Evolutionary conservation across 2,113 vertebrate genomes (phyloP).

Genomic region (Nanger granti): DNA sequence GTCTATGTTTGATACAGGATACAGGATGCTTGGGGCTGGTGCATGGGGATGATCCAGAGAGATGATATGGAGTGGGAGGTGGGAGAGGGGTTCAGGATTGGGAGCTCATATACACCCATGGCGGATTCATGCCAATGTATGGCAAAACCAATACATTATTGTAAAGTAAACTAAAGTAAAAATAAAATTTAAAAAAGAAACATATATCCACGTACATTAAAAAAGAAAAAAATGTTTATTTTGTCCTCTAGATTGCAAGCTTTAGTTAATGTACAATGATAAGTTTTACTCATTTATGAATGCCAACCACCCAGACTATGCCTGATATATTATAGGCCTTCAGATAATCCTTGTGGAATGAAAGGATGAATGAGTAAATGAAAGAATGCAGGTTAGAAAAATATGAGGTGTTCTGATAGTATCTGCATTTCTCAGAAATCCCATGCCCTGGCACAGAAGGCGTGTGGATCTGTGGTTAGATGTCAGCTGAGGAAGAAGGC

Average conservation of each 20-base stretch:
- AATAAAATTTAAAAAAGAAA: not conserved
- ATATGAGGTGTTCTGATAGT: not conserved
- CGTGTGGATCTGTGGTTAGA: not conserved
- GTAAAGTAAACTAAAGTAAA: not conserved
- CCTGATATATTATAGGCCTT: not conserved
- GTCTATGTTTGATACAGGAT: too few relatives aligned
- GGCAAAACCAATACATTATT: too few relatives aligned
- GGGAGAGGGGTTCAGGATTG: too few relatives aligned
- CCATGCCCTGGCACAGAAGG: not conserved
- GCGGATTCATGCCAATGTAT: too few relatives aligned
- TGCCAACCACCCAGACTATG: not conserved
- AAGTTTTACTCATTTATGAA: not conserved
- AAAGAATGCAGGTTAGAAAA: not conserved
- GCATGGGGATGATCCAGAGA: too few relatives aligned
- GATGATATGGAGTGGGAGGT: too few relatives aligned
- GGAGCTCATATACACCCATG: too few relatives aligned
- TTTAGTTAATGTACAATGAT: not conserved
- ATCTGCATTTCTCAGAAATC: slow-evolving; percentile 13
- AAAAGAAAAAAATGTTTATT: not conserved
- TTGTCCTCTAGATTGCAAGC: not conserved
- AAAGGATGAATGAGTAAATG: not conserved
- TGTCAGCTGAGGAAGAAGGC: not conserved
- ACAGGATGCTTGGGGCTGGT: too few relatives aligned
- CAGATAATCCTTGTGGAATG: not conserved
- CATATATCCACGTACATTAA: not conserved